Evolutionary conservation across 2,888 invertebrate genomes (phyloP).

Genomic region (Laothoe populi): DNA sequence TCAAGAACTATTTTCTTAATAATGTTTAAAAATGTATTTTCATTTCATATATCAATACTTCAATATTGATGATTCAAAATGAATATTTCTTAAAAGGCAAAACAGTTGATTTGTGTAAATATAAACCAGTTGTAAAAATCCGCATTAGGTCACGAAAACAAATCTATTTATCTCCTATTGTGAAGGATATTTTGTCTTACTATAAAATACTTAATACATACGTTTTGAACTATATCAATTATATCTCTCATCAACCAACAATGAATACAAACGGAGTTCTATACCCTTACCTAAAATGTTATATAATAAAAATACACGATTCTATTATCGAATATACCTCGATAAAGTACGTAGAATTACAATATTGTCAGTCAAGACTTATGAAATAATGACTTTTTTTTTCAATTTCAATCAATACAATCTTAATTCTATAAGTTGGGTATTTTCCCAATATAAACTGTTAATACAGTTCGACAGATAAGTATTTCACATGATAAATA

Average conservation of each 20-base stretch:
- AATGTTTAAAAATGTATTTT: background rate
- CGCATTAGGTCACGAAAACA: conserved; percentile 14
- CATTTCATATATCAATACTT: conserved; percentile 49
- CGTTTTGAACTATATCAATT: conserved; percentile 2
- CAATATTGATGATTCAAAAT: conserved; percentile 50
- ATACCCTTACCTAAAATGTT: background rate
- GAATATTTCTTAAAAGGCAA: conserved; percentile 23
- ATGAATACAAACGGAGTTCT: background rate
- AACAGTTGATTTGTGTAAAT: background rate
- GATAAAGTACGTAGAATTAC: background rate
- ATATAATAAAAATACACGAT: conserved; percentile 17
- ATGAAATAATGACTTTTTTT: background rate
- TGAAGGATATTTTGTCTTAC: background rate
- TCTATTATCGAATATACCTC: conserved; percentile 4
- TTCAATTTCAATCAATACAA: background rate
- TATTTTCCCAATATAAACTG: background rate
- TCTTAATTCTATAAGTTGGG: background rate
- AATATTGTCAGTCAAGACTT: background rate
- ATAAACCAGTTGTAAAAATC: background rate
- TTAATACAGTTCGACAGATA: conserved; percentile 11
- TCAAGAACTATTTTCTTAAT: background rate
- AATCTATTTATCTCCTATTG: background rate
- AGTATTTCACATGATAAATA: background rate
- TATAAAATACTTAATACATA: background rate
- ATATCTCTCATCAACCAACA: conserved; percentile 10